phyloP scores from a whole-genome alignment of 2,888 invertebrate species.

The Eilema griseolum region DNA sequence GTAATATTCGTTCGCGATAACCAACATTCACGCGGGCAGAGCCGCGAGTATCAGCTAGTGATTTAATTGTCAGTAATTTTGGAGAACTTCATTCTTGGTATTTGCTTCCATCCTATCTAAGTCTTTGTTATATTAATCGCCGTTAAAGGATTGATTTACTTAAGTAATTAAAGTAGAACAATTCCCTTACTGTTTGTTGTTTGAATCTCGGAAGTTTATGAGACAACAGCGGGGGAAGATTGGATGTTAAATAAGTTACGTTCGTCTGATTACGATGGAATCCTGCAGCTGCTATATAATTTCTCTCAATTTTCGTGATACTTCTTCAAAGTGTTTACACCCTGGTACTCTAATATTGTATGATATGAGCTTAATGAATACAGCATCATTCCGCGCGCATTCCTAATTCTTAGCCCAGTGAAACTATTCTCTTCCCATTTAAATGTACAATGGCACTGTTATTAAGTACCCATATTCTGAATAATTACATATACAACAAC shows the following conservation, averaged over 20 bases:
- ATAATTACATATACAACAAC: too few relatives aligned
- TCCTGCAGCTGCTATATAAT: background rate
- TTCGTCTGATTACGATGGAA: background rate
- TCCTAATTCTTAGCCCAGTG: too few relatives aligned
- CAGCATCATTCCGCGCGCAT: too few relatives aligned
- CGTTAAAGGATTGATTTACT: background rate
- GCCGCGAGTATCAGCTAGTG: too few relatives aligned
- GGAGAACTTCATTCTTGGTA: background rate
- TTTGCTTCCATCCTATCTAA: background rate
- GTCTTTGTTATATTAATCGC: background rate
- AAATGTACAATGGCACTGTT: too few relatives aligned
- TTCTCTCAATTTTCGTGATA: background rate
- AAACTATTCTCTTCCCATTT: too few relatives aligned
- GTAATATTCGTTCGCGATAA: too few relatives aligned
- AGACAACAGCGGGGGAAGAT: background rate
- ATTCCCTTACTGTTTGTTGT: background rate
- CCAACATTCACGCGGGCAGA: too few relatives aligned
- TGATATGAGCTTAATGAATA: too few relatives aligned
- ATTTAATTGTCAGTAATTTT: background rate
- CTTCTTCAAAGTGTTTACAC: background rate
- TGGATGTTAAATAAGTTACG: background rate
- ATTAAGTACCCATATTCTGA: too few relatives aligned
- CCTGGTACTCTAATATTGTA: background rate
- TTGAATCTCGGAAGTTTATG: background rate
- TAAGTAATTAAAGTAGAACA: conserved; percentile 6